Base-by-base conservation (phyloP, 2,113 vertebrate genomes). In the Sebastes schlegelii region DNA sequence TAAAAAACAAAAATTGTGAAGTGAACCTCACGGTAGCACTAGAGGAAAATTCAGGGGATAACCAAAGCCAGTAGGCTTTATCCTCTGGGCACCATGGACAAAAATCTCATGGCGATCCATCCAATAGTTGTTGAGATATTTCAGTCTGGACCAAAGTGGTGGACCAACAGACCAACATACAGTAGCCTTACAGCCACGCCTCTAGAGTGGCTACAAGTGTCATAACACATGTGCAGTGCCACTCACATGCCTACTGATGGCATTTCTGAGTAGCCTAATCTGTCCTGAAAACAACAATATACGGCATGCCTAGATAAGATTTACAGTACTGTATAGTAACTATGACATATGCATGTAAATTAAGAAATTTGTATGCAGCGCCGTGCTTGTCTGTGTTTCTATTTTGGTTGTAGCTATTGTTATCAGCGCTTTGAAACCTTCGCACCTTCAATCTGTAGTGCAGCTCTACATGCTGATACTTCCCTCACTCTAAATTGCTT, bases 331-430 rank as follows among this genome's bases (percentile, higher is more conserved):
- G 26, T 34, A 34, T 1, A 8, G n/a, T 66, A 9, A 46, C 51
- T 45, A 34, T 9, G 4, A 19, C 4, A 72, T 58, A 34, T 16
- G 23, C 0, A 19, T 46, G 67, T 13, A 49, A 49, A 49, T 49
- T 13, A 49, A 49, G 72, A 67, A 1, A 75, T 85, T 57, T 48
- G 42, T 85, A 86, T 75, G 75, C 83, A 70, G 64, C 26, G 8
- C 61, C 7, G 57, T 52, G 66, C 48, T 40, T 26, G 45, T 45
- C 74, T 69, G 49, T 23, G 62, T 60, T 83, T 72, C 83, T 79
- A 58, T 77, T 49, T 58, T 61, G 65, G 55, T 65, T 67, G 52
- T 21, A 49, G 67, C 80, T 49, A 72, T 55, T 74, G 66, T 74
- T 83, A 72, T 60, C 63, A 19, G 61, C 23, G 1, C 60, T 64